phyloP scores from a whole-genome alignment of 1,140 invertebrate genomes.

The Idris sp. region DNA sequence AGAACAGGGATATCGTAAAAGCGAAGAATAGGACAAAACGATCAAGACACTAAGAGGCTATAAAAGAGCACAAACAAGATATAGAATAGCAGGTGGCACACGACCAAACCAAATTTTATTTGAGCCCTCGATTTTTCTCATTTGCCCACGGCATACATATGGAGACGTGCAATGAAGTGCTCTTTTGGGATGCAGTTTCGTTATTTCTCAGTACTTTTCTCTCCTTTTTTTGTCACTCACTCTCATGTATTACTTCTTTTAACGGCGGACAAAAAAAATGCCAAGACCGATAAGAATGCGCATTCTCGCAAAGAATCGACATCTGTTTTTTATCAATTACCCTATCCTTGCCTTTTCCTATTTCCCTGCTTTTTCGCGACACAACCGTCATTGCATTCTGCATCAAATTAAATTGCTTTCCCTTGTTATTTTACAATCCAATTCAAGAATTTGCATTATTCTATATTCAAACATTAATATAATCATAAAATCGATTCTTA shows the following conservation, averaged over 20 bases:
- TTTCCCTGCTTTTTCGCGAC: constrained; percentile 33
- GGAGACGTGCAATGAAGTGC: constrained; percentile 48
- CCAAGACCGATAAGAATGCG: constrained; percentile 26
- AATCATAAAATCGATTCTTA: constrained; percentile 13
- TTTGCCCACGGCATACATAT: constrained; percentile 42
- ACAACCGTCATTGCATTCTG: constrained; percentile 24
- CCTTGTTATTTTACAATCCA: constrained; percentile 42
- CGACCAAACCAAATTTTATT: constrained; percentile 55
- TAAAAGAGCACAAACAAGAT: constrained; percentile 62
- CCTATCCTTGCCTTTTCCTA: constrained; percentile 40
- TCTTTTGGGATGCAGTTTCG: constrained; percentile 45
- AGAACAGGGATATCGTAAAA: constrained; percentile 39
- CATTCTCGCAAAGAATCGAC: constrained; percentile 47
- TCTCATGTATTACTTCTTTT: constrained; percentile 3
- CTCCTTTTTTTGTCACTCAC: constrained; percentile 16
- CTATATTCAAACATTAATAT: constrained; percentile 46
- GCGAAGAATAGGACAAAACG: constrained; percentile 45
- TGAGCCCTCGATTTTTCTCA: constrained; percentile 54
- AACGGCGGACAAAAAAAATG: constrained; percentile 3
- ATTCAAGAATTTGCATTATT: constrained; percentile 48
- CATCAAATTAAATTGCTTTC: constrained; percentile 46
- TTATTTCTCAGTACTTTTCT: constrained; percentile 30
- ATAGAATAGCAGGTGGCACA: constrained; percentile 61
- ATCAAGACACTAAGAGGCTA: constrained; percentile 52
- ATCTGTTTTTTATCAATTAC: constrained; percentile 60